Percentiles rank a stretch among this genome's conserved stretches.
Conservation (phyloP, 1,140 invertebrate species). For the Neoseiulus cucumeris region DNA sequence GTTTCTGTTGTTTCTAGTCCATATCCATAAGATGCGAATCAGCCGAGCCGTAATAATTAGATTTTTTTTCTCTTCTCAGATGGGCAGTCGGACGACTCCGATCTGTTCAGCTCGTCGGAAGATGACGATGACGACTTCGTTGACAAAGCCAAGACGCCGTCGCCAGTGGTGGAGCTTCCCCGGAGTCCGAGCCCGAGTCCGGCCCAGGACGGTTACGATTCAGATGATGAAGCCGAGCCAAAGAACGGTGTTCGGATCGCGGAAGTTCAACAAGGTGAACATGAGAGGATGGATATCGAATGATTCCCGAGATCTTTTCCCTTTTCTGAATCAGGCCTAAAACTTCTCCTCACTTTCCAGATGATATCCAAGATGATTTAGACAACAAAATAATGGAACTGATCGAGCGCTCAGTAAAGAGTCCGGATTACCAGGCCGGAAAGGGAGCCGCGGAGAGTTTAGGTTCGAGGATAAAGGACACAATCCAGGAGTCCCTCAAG, state of each 20-base stretch:
- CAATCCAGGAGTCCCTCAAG: conserved; percentile 1
- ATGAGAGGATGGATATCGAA: too few species aligned
- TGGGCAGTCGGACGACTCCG: not conserved
- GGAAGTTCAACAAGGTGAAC: too few species aligned
- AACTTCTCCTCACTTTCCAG: too few species aligned
- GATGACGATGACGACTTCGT: not conserved
- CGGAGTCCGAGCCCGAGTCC: not conserved
- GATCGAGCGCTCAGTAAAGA: not conserved
- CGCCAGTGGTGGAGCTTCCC: not conserved
- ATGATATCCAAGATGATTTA: not conserved
- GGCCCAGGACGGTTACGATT: not conserved
- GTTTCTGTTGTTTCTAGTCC: too few species aligned
- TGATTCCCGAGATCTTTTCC: too few species aligned
- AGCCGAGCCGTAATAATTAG: too few species aligned
- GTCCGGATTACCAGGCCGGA: not conserved
- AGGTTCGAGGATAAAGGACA: not conserved
- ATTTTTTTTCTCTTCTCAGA: not conserved
- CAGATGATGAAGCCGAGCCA: not conserved
- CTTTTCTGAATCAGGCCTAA: too few species aligned
- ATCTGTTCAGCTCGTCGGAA: not conserved
- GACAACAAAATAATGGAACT: not conserved
- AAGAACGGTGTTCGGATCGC: too few species aligned
- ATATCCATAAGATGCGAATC: too few species aligned
- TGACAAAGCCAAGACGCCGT: not conserved
- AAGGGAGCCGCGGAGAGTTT: not conserved